Conservation (phyloP, 2,888 invertebrate genomes). For the Cistogaster globosa region DNA sequence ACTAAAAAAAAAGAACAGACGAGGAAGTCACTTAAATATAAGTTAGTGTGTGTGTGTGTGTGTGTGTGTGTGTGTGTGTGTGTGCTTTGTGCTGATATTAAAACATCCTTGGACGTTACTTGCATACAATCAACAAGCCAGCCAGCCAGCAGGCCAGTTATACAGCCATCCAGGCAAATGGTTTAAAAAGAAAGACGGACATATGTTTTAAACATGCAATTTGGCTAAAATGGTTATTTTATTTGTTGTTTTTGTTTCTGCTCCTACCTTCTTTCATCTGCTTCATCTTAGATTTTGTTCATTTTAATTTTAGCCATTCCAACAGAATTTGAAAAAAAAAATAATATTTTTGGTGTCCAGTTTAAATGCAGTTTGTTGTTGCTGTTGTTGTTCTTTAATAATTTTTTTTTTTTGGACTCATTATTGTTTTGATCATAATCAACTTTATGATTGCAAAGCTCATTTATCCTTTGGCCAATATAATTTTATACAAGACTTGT, state of each 20-base stretch:
- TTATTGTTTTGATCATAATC: conserved; percentile 49
- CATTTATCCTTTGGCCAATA: conserved; percentile 55
- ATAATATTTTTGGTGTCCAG: no score
- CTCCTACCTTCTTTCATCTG: conserved; percentile 49
- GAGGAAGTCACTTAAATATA: conserved; percentile 12
- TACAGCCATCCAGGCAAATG: conserved; percentile 31
- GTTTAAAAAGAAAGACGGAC: conserved; percentile 32
- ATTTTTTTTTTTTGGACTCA: conserved; percentile 41
- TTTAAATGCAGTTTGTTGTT: background rate
- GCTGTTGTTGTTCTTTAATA: conserved; percentile 35
- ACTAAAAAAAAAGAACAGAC: conserved; percentile 25
- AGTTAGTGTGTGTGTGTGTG: background rate
- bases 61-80: background rate
- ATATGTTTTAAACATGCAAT: conserved; percentile 77
- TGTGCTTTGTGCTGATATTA: background rate
- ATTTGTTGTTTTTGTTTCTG: conserved; percentile 8
- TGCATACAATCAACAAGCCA: background rate
- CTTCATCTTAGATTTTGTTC: background rate
- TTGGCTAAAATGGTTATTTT: conserved; percentile 78
- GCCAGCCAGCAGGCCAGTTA: background rate
- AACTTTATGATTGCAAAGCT: conserved; percentile 44
- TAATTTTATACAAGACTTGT: conserved; percentile 22
- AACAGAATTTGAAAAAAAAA: background rate
- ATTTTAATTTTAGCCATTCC: conserved; percentile 21
- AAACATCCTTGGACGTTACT: conserved; percentile 28